Conservation (phyloP, 2,113 vertebrate species). For the Crotalus viridis region DNA sequence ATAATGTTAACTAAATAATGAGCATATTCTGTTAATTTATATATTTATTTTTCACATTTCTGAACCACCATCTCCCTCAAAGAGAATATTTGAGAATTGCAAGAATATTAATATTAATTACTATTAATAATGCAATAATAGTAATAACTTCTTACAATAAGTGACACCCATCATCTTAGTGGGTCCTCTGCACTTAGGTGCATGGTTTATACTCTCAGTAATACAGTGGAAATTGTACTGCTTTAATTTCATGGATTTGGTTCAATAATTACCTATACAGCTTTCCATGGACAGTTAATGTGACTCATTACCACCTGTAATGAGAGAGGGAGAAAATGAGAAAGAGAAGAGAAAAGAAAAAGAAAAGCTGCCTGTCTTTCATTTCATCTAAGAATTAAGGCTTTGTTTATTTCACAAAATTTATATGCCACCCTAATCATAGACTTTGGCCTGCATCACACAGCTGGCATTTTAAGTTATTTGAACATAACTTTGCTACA, state of each 20-base stretch:
- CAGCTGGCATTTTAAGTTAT: not conserved
- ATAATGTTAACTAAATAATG: not conserved
- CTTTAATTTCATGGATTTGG: slow-evolving; percentile 12
- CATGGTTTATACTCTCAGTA: not conserved
- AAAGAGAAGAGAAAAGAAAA: not conserved
- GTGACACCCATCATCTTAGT: not conserved
- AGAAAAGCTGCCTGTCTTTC: not conserved
- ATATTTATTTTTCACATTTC: not conserved
- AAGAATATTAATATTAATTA: not conserved
- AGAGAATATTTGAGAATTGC: not conserved
- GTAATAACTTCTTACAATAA: not conserved
- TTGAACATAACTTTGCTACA: slow-evolving; percentile 3
- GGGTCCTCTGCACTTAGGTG: not conserved
- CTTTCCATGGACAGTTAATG: slow-evolving; percentile 3
- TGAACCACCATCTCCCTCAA: not conserved
- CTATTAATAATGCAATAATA: not conserved
- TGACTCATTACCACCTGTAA: slow-evolving; percentile 22
- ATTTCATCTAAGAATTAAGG: slow-evolving; percentile 20
- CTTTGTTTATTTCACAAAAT: not conserved
- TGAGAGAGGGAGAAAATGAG: not conserved
- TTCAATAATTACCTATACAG: slow-evolving; percentile 16
- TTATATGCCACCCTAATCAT: not conserved
- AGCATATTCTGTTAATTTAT: not conserved
- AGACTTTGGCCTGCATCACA: not conserved
- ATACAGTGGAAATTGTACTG: not conserved